Conservation (phyloP, 37 sponge, comb jelly and placozoan genomes). For the Bolinopsis microptera region DNA sequence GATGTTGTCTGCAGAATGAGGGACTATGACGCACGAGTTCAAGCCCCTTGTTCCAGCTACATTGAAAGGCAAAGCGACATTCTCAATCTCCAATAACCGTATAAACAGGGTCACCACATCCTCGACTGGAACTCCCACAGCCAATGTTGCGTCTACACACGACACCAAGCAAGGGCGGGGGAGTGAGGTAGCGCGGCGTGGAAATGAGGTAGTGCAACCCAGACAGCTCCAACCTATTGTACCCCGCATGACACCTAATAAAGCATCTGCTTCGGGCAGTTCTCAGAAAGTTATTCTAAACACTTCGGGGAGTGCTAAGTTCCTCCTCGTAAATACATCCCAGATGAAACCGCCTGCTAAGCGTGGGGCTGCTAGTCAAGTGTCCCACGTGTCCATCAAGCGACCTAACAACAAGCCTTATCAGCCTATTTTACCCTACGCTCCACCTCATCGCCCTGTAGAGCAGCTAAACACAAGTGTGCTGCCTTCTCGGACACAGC, state of each 20-base stretch:
- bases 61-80: slow-evolving; percentile 44
- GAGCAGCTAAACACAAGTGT: not conserved
- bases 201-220: not conserved
- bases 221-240: slow-evolving; percentile 24
- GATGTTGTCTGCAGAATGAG: not conserved
- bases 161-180: not conserved
- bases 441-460: slow-evolving; percentile 1
- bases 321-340: slow-evolving; percentile 26
- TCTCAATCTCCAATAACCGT: slow-evolving; percentile 56
- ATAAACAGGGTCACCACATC: slow-evolving; percentile 17
- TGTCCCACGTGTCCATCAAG: slow-evolving; percentile 37
- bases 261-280: not conserved
- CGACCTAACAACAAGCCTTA: slow-evolving; percentile 19
- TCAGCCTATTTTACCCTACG: slow-evolving; percentile 3
- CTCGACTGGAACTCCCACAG: not conserved
- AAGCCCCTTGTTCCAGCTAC: slow-evolving; percentile 46
- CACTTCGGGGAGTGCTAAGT: slow-evolving; percentile 53
- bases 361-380: not conserved
- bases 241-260: not conserved
- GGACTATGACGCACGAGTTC: slow-evolving; percentile 46
- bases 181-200: not conserved
- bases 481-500: not conserved
- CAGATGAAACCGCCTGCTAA: slow-evolving; percentile 36
- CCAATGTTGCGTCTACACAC: not conserved
- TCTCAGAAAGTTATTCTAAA: slow-evolving; percentile 41